phyloP scores from a whole-genome alignment of 2,113 vertebrate species.

The Dasyprocta punctata region DNA sequence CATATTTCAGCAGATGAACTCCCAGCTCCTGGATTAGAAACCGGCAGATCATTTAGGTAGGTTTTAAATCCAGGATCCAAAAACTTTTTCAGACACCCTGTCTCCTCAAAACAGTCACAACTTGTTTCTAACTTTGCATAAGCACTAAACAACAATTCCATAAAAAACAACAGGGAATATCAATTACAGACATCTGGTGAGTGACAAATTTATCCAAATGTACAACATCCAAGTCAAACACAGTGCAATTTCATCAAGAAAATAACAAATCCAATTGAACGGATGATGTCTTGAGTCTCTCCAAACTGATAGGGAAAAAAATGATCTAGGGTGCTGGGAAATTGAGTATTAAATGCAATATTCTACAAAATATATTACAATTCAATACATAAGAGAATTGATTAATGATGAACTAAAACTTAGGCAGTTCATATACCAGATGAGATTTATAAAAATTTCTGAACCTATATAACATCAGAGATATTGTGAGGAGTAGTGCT shows the following conservation, averaged over 20 bases:
- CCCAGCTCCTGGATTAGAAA: neutral
- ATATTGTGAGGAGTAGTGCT: neutral
- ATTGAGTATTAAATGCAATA: slow-evolving; percentile 14
- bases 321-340: neutral
- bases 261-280: slow-evolving; percentile 59
- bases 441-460: slow-evolving; percentile 41
- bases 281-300: slow-evolving; percentile 38
- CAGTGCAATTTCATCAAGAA: slow-evolving; percentile 73
- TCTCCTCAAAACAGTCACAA: neutral
- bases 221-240: slow-evolving; percentile 64
- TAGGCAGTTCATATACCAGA: slow-evolving; percentile 2
- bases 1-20: neutral
- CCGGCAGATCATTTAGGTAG: neutral
- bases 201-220: slow-evolving; percentile 62
- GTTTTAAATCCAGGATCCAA: slow-evolving; percentile 42
- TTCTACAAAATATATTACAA: neutral
- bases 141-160: slow-evolving; percentile 46
- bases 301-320: slow-evolving; percentile 14
- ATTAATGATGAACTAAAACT: slow-evolving; percentile 42
- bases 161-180: slow-evolving; percentile 61
- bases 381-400: neutral
- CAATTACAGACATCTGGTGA: slow-evolving; percentile 79
- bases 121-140: slow-evolving; percentile 62
- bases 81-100: neutral
- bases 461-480: neutral